phyloP scores from a whole-genome alignment of 2,113 vertebrate genomes.

The Cardinalis cardinalis region DNA sequence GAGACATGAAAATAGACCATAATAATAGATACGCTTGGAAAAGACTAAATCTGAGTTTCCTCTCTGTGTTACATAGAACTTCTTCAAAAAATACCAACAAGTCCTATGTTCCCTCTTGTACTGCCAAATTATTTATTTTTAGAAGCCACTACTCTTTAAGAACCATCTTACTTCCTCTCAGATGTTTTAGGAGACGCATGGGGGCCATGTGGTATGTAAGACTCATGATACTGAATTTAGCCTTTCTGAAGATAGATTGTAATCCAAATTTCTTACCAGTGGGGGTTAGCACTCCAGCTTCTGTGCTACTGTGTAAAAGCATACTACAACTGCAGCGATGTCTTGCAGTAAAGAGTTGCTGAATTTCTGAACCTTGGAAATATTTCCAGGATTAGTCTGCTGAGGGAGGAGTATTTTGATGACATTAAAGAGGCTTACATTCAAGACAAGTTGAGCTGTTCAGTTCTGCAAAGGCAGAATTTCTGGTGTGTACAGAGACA shows the following conservation, averaged over 20 bases:
- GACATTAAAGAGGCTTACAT: not conserved
- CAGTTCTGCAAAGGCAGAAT: not conserved
- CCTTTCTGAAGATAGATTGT: not conserved
- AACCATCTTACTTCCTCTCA: not conserved
- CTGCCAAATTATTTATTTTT: slow-evolving; percentile 5
- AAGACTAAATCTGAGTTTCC: not conserved
- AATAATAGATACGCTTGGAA: not conserved
- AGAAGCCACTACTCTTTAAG: not conserved
- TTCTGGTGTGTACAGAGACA: not conserved
- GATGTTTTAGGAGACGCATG: not conserved
- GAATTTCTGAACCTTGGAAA: not conserved
- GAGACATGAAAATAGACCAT: not conserved
- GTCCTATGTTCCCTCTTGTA: not conserved
- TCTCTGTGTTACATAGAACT: not conserved
- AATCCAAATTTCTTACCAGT: not conserved
- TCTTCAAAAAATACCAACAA: not conserved
- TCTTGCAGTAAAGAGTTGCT: not conserved
- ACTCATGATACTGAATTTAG: not conserved
- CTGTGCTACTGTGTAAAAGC: not conserved
- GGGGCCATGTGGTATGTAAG: not conserved
- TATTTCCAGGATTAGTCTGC: not conserved
- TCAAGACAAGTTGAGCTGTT: not conserved
- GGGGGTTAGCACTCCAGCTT: not conserved
- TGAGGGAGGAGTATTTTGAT: not conserved
- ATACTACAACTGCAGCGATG: not conserved